Percentiles rank a stretch among this genome's conserved stretches.
phyloP scores from a whole-genome alignment of 2,888 invertebrate species.

The Druceiella hillmani region DNA sequence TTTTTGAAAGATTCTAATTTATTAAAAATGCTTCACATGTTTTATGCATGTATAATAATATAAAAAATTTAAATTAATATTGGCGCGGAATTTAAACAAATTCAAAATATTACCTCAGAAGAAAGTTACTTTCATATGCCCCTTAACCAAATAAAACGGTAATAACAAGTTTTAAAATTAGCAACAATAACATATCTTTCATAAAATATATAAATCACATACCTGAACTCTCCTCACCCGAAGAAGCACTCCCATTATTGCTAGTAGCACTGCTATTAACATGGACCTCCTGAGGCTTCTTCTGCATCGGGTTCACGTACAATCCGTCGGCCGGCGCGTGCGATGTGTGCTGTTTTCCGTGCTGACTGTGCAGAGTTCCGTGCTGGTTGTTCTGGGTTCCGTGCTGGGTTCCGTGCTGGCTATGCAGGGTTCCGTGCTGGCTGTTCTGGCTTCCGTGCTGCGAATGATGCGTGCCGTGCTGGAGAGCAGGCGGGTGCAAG shows the following conservation, averaged over 20 bases:
- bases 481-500: constrained; percentile 62
- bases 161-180: neutral
- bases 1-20: too few relatives aligned
- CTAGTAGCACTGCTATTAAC: constrained; percentile 30
- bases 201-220: constrained; percentile 13
- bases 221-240: constrained; percentile 48
- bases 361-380: constrained; percentile 36
- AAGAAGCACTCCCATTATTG: constrained; percentile 32
- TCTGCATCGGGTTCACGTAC: constrained; percentile 79
- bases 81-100: too few relatives aligned
- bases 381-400: constrained; percentile 28
- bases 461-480: constrained; percentile 24
- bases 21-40: too few relatives aligned
- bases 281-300: constrained; percentile 29
- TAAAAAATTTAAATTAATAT: too few relatives aligned
- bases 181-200: neutral
- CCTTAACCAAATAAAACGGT: too few relatives aligned
- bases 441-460: neutral
- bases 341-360: constrained; percentile 34
- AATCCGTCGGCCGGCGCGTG: constrained; percentile 68
- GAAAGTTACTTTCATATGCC: too few relatives aligned
- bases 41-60: too few relatives aligned
- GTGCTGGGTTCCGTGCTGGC: constrained; percentile 30
- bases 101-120: too few relatives aligned
- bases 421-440: constrained; percentile 18